phyloP scores from a whole-genome alignment of 2,888 invertebrate species.

The Leptopilina drosophilae region DNA sequence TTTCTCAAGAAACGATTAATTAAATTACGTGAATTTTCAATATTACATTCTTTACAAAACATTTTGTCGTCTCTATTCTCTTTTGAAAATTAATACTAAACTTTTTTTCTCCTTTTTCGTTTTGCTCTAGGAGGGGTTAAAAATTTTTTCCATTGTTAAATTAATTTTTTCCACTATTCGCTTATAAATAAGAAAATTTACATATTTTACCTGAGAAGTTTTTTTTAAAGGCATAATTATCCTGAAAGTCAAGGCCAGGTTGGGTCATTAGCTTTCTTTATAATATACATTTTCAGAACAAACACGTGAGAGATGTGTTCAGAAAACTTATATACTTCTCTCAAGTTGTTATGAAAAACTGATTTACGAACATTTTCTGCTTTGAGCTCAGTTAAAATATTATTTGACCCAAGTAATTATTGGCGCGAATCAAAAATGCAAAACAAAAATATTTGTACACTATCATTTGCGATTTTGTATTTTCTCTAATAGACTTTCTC shows the following conservation, averaged over 20 bases:
- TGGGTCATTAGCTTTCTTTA: slow-evolving; percentile 13
- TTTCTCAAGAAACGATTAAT: neutral
- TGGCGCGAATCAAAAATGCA: slow-evolving; percentile 3
- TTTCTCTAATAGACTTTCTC: slow-evolving; percentile 2
- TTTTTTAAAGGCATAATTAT: slow-evolving; percentile 25
- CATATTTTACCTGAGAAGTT: slow-evolving; percentile 1
- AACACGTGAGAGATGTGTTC: neutral
- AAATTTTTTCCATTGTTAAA: neutral
- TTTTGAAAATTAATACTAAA: no score
- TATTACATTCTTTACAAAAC: neutral
- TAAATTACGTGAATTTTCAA: neutral
- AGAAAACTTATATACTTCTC: no score
- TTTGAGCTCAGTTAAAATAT: neutral
- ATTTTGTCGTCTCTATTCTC: no score
- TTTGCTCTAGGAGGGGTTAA: no score
- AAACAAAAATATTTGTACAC: slow-evolving; percentile 2
- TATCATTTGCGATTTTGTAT: neutral
- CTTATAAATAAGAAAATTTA: neutral
- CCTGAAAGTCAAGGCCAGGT: slow-evolving; percentile 24
- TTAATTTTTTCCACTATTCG: neutral
- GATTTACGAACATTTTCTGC: slow-evolving; percentile 1
- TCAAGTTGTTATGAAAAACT: neutral
- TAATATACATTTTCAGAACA: neutral
- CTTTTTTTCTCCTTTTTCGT: no score
- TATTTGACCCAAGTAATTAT: slow-evolving; percentile 10